Conservation (phyloP, 2,888 invertebrate species). For the Polylopha cassiicola region DNA sequence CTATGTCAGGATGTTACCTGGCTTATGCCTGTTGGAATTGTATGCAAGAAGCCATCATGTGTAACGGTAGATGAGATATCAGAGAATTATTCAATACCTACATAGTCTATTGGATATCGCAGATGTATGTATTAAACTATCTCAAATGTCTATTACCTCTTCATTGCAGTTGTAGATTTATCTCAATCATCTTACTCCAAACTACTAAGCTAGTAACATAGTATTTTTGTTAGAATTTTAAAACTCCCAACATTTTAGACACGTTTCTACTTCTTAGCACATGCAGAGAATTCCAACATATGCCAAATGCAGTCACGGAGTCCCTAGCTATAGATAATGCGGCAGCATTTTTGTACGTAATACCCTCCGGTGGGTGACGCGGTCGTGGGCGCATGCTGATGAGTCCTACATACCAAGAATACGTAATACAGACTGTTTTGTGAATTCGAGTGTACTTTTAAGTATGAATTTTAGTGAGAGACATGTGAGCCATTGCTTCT, state of each 20-base stretch:
- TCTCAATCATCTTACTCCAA: too few relatives aligned
- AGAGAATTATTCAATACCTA: too few relatives aligned
- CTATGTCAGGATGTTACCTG: too few relatives aligned
- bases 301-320: conserved; percentile 17
- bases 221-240: too few relatives aligned
- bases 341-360: conserved; percentile 43
- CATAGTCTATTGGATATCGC: too few relatives aligned
- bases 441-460: conserved; percentile 24
- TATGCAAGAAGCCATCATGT: too few relatives aligned
- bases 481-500: background rate
- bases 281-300: conserved; percentile 1
- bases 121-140: too few relatives aligned
- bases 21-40: too few relatives aligned
- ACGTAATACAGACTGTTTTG: conserved; percentile 33
- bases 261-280: conserved; percentile 1
- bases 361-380: conserved; percentile 35
- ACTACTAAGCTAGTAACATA: too few relatives aligned
- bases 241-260: conserved; percentile 5
- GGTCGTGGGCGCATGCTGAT: conserved; percentile 38
- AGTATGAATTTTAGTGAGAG: background rate
- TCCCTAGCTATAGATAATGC: conserved; percentile 21
- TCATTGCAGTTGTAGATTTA: too few relatives aligned
- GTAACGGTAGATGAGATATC: too few relatives aligned
- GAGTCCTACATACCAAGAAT: conserved; percentile 40
- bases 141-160: too few relatives aligned